Conservation (phyloP, 2,888 invertebrate genomes). For the Lasiommata megera region DNA sequence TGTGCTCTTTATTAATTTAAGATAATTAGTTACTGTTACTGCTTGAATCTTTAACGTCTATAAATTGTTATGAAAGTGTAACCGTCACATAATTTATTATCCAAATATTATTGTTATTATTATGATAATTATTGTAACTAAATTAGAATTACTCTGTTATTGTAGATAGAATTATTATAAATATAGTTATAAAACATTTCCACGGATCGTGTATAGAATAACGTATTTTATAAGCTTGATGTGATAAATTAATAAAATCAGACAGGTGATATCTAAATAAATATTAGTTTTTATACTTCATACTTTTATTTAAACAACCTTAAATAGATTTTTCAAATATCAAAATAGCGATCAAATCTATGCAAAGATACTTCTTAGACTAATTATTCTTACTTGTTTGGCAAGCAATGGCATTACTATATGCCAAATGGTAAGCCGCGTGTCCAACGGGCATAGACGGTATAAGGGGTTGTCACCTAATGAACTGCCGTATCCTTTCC, state of each 20-base stretch:
- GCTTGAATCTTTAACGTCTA: not conserved
- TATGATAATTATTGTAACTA: too few relatives aligned
- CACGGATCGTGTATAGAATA: slow-evolving; percentile 18
- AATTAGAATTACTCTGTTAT: slow-evolving; percentile 3
- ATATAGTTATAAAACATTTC: slow-evolving; percentile 16
- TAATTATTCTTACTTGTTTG: too few relatives aligned
- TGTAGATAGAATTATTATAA: slow-evolving; percentile 8
- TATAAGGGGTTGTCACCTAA: too few relatives aligned
- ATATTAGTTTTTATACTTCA: slow-evolving; percentile 26
- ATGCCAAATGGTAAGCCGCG: too few relatives aligned
- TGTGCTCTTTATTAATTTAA: not conserved
- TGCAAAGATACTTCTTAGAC: too few relatives aligned
- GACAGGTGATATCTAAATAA: slow-evolving; percentile 33
- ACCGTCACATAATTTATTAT: not conserved
- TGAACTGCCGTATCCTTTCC: too few relatives aligned
- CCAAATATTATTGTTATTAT: not conserved
- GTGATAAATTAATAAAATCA: slow-evolving; percentile 42
- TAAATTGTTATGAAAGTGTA: not conserved
- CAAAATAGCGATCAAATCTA: too few relatives aligned
- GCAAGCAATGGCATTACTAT: too few relatives aligned
- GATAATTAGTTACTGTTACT: not conserved
- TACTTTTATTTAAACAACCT: not conserved
- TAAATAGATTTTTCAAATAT: too few relatives aligned
- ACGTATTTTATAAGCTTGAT: slow-evolving; percentile 41
- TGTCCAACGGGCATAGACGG: too few relatives aligned